These are phyloP conservation scores for Thryonomys swinderianus DNA, from an alignment of 2,113 vertebrate genomes.

Conservation along the genomic window DNA sequence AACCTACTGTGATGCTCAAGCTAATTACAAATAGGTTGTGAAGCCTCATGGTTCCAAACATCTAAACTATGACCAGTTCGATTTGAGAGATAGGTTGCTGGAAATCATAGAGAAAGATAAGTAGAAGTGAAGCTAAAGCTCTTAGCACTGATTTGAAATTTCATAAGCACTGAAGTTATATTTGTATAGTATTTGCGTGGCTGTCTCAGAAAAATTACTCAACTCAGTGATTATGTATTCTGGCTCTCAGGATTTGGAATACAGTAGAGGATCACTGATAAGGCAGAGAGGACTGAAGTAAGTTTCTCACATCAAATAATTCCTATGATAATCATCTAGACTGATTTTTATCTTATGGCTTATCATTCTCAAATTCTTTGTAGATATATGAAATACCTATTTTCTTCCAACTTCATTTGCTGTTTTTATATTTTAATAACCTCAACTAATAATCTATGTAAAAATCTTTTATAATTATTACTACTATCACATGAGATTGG, in stretches of 20 bases:
- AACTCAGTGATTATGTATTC: constrained; percentile 7
- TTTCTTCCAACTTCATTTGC: constrained; percentile 37
- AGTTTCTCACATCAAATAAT: not conserved
- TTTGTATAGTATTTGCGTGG: constrained; percentile 6
- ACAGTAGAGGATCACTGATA: not conserved
- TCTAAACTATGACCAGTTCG: not conserved
- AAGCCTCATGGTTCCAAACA: not conserved
- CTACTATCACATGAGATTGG: not conserved
- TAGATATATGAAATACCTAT: not conserved
- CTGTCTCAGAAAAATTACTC: constrained; percentile 36
- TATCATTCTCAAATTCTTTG: not conserved
- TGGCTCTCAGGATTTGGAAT: not conserved
- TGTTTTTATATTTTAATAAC: constrained; percentile 19
- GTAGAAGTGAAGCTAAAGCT: not conserved
- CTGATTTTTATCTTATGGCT: not conserved
- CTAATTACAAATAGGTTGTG: not conserved
- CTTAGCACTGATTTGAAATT: not conserved
- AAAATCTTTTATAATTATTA: not conserved
- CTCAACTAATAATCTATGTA: not conserved
- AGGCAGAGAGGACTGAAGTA: not conserved
- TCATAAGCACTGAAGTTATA: not conserved
- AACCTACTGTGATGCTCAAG: not conserved
- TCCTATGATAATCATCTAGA: not conserved
- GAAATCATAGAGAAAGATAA: not conserved
- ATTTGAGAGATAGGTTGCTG: not conserved